A percentile compares a stretch with the other conserved stretches of the same genome.
phyloP scores from a whole-genome alignment of 2,888 invertebrate species.

The Lasius fuliginosus region DNA sequence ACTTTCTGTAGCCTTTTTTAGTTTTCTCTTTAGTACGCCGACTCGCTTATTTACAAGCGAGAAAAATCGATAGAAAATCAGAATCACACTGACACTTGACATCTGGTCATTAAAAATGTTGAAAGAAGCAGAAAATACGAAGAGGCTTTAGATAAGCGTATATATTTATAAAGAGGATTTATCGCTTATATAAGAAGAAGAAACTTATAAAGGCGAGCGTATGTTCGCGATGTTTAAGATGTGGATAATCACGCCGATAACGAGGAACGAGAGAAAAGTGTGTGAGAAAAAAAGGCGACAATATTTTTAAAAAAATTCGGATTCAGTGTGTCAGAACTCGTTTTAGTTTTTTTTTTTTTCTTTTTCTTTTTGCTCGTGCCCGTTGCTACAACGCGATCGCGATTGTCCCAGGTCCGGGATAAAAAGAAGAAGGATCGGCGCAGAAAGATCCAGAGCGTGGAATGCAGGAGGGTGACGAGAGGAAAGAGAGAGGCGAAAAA shows the following conservation, averaged over 20 bases:
- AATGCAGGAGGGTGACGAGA: slow-evolving; percentile 53
- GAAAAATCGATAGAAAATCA: slow-evolving; percentile 40
- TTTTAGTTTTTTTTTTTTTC: slow-evolving; percentile 52
- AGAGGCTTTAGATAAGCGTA: slow-evolving; percentile 23
- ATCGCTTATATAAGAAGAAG: not conserved
- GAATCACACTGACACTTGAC: slow-evolving; percentile 25
- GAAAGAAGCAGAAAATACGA: slow-evolving; percentile 19
- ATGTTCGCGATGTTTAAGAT: not conserved
- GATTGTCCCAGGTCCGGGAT: slow-evolving; percentile 85
- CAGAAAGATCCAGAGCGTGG: slow-evolving; percentile 38
- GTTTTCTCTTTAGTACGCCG: not conserved
- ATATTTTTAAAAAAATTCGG: slow-evolving; percentile 38
- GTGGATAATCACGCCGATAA: slow-evolving; percentile 15
- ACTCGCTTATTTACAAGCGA: slow-evolving; percentile 11
- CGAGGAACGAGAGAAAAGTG: not conserved
- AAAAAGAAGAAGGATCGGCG: slow-evolving; percentile 66
- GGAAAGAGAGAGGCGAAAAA: slow-evolving; percentile 54
- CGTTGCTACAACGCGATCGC: slow-evolving; percentile 76
- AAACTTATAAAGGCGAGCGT: slow-evolving; percentile 17
- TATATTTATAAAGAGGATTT: slow-evolving; percentile 27
- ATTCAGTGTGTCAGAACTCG: slow-evolving; percentile 63
- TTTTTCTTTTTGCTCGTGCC: slow-evolving; percentile 19
- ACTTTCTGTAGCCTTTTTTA: not conserved
- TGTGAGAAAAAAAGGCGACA: slow-evolving; percentile 39
- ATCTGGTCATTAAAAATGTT: slow-evolving; percentile 28